Base-by-base conservation (phyloP, 2,113 vertebrate species). In the Lathamus discolor region DNA sequence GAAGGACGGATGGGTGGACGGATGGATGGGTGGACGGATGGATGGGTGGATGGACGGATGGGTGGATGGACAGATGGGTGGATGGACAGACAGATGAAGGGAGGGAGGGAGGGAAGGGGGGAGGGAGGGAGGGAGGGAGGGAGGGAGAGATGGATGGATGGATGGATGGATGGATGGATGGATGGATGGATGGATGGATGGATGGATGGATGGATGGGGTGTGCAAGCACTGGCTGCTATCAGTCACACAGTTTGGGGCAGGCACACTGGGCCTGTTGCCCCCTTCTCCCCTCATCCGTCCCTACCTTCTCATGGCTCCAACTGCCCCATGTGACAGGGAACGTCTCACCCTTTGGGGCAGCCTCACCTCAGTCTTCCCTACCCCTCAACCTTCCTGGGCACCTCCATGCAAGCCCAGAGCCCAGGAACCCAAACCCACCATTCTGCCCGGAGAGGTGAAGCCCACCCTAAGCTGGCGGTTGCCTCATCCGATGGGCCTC, bases 101-200 rank as follows among this genome's bases (percentile, higher is more conserved):
- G 52, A 29, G 0, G 6, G 33, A 22, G 1, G 33, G 22, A 37
- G 43, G 41, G n/a, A n/a, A n/a, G n/a, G n/a, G n/a, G n/a, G n/a
- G n/a, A 10, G 3, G 5, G 27, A 52, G 16, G 29, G 27, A 37
- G 0, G 17, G n/a, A 10, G 3, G 5, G 27, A 52, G 16, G 29
- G 27, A 37, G 0, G 17, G n/a, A 49, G 0, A 17, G 31, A 17
- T 11, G 6, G 35, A 51, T 3, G 49, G 31, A 24, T 2, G 17
- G 41, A 48, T 3, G 43, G n/a, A 13, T 11, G 46, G 46, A 48
- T 23, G 46, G 20, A 48, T 3, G 9, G 46, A 22, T 3, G 10
- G 46, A 24, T 3, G 3, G 22, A 33, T 0, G 3, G 33, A n/a
- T 4, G 33, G n/a, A 39, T 1, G 15, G 43, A 51, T 1, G 54